These are phyloP conservation scores for Syngnathus scovelli DNA, from an alignment of 2,113 vertebrate genomes.

Conservation along the genomic window DNA sequence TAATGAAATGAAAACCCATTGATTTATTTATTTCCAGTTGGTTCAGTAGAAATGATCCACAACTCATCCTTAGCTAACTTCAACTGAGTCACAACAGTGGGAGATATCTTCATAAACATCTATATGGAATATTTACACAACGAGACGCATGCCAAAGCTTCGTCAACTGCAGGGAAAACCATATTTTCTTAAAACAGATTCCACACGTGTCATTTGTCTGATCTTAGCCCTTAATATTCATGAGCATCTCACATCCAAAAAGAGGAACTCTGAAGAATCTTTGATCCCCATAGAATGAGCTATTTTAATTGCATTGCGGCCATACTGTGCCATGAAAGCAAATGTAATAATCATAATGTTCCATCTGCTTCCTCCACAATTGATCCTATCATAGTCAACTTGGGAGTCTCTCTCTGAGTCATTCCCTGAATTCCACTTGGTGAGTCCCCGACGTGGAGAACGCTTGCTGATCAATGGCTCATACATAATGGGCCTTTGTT, in stretches of 20 bases:
- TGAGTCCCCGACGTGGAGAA: slow-evolving; percentile 40
- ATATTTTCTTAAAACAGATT: slow-evolving; percentile 17
- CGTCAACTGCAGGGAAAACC: background rate
- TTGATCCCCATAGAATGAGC: slow-evolving; percentile 16
- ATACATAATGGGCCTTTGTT: slow-evolving; percentile 28
- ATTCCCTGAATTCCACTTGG: slow-evolving; percentile 30
- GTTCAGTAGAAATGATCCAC: slow-evolving; percentile 28
- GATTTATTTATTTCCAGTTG: slow-evolving; percentile 13
- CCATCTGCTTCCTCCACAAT: slow-evolving; percentile 40
- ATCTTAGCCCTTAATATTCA: slow-evolving; percentile 24
- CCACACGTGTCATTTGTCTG: slow-evolving; percentile 12
- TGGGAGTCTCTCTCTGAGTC: slow-evolving; percentile 41
- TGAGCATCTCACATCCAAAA: slow-evolving; percentile 12
- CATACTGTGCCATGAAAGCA: slow-evolving; percentile 11
- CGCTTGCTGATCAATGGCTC: slow-evolving; percentile 45
- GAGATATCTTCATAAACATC: slow-evolving; percentile 21
- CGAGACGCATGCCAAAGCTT: background rate
- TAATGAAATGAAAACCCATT: slow-evolving; percentile 14
- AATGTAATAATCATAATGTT: slow-evolving; percentile 19
- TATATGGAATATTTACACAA: slow-evolving; percentile 9
- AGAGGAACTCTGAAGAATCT: slow-evolving; percentile 3
- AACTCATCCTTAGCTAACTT: slow-evolving; percentile 23
- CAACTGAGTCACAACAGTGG: background rate
- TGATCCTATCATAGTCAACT: slow-evolving; percentile 27
- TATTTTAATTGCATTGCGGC: slow-evolving; percentile 16